Conservation (phyloP, 1,140 invertebrate species). For the Eupeodes corollae region DNA sequence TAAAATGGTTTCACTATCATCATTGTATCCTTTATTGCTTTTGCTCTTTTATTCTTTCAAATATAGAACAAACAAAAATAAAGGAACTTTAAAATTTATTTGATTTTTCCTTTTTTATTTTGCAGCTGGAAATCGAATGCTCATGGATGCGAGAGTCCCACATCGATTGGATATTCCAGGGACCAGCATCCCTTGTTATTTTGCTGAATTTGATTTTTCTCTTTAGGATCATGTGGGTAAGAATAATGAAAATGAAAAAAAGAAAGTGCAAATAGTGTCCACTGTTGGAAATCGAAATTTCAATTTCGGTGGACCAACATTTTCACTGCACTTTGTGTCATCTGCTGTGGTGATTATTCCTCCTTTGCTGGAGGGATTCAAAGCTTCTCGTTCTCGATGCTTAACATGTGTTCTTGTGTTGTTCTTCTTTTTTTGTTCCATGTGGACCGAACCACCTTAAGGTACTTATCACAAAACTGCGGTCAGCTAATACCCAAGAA, state of each 20-base stretch:
- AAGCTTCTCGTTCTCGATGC: no score
- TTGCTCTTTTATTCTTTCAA: no score
- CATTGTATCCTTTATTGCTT: no score
- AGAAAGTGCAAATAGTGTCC: not conserved
- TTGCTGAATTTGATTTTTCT: slow-evolving; percentile 78
- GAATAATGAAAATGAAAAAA: slow-evolving; percentile 27
- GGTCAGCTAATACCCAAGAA: slow-evolving; percentile 73
- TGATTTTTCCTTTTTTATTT: not conserved
- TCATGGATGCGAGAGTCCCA: slow-evolving; percentile 59
- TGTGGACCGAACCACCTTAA: slow-evolving; percentile 35
- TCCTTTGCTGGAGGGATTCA: no score
- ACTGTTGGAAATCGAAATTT: not conserved
- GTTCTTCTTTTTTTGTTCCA: no score
- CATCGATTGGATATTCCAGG: slow-evolving; percentile 71
- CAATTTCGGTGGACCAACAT: not conserved
- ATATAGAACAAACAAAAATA: no score
- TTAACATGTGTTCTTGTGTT: no score
- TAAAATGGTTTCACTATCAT: no score
- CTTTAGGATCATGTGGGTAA: slow-evolving; percentile 83
- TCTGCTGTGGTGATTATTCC: no score
- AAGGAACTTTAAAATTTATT: no score
- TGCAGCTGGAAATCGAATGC: slow-evolving; percentile 42
- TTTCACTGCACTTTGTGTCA: not conserved
- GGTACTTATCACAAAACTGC: slow-evolving; percentile 84
- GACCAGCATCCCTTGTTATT: slow-evolving; percentile 58